Evolutionary conservation across 2,888 invertebrate genomes (phyloP).

Genomic region (Nebria salina): DNA sequence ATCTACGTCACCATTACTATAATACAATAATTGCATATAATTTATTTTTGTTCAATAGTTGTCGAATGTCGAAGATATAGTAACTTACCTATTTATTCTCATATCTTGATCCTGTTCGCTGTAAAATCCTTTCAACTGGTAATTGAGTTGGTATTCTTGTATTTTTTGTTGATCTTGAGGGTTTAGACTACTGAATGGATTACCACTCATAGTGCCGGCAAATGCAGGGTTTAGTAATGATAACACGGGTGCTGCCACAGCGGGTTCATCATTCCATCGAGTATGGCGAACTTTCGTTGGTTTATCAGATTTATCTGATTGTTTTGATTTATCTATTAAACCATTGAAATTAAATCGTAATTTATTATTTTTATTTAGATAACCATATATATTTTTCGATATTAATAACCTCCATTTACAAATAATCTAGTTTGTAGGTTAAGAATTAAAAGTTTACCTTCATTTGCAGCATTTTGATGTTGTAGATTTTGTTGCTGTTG

Average conservation of each 20-base stretch:
- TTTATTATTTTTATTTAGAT: too few species aligned
- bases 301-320: conserved; percentile 51
- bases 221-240: conserved; percentile 27
- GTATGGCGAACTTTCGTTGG: conserved; percentile 57
- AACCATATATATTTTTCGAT: too few species aligned
- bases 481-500: conserved; percentile 17
- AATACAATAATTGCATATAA: conserved; percentile 37
- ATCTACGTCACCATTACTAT: conserved; percentile 61
- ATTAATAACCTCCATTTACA: too few species aligned
- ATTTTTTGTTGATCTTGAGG: conserved; percentile 49
- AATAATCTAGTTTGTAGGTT: too few species aligned
- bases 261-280: conserved; percentile 58
- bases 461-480: background rate
- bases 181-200: conserved; percentile 44
- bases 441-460: background rate
- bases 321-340: conserved; percentile 49
- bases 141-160: conserved; percentile 48
- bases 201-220: conserved; percentile 19
- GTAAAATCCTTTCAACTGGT: conserved; percentile 55
- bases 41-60: too few species aligned
- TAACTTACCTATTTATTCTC: conserved; percentile 57
- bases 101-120: conserved; percentile 61
- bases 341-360: too few species aligned
- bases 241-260: conserved; percentile 20
- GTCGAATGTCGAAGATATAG: background rate